Evolutionary conservation across 1,140 invertebrate genomes (phyloP).

Genomic region (Caenorhabditis latens): DNA sequence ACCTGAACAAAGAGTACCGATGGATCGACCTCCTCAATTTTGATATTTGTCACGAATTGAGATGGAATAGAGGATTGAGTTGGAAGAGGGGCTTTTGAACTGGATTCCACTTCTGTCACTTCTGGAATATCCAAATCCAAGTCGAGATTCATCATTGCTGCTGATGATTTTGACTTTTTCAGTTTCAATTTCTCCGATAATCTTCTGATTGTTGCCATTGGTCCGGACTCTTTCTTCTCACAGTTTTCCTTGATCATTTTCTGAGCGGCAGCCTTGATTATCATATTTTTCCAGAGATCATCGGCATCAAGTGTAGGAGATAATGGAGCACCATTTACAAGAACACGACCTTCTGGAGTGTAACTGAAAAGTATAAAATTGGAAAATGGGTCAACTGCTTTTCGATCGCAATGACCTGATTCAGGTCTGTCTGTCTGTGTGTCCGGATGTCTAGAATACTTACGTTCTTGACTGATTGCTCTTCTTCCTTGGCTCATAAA

Average conservation of each 20-base stretch:
- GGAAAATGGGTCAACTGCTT: neutral
- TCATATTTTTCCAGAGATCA: conserved; percentile 44
- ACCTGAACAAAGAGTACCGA: conserved; percentile 11
- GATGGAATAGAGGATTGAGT: neutral
- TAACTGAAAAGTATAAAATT: neutral
- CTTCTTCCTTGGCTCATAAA: conserved; percentile 20
- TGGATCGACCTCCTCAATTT: neutral
- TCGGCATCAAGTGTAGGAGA: neutral
- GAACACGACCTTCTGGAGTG: conserved; percentile 43
- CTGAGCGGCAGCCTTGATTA: conserved; percentile 29
- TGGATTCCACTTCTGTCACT: neutral
- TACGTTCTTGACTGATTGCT: conserved; percentile 27
- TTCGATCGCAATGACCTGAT: neutral
- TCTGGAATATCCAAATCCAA: conserved; percentile 4
- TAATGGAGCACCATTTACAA: conserved; percentile 23
- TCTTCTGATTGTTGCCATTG: conserved; percentile 42
- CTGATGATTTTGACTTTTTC: conserved; percentile 38
- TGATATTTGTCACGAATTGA: conserved; percentile 2
- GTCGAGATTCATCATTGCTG: conserved; percentile 37
- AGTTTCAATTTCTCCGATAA: conserved; percentile 20
- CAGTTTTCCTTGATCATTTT: conserved; percentile 12
- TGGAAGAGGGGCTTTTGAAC: neutral
- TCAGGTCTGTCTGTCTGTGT: no score
- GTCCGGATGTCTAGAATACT: neutral
- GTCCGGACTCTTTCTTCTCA: conserved; percentile 26